These are phyloP conservation scores for Pelobates cultripes DNA, from an alignment of 2,797 vertebrate species.

Conservation along the genomic window DNA sequence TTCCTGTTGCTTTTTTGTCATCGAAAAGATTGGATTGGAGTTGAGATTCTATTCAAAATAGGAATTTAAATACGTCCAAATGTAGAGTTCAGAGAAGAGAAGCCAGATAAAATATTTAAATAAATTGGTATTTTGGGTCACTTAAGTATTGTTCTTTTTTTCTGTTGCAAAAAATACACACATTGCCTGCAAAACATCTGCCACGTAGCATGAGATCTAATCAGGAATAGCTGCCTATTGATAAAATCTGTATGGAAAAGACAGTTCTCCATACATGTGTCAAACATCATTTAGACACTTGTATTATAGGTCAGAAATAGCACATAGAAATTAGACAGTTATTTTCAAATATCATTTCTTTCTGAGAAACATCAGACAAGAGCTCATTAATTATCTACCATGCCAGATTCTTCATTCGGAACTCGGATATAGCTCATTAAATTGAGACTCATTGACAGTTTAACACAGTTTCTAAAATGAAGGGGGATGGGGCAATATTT, in stretches of 20 bases:
- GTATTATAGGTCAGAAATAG: slow-evolving; percentile 37
- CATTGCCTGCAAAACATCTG: slow-evolving; percentile 23
- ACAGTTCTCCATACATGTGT: slow-evolving; percentile 12
- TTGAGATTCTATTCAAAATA: neutral
- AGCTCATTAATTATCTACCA: slow-evolving; percentile 43
- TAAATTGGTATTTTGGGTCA: neutral
- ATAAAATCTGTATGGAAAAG: neutral
- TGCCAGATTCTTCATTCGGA: slow-evolving; percentile 55
- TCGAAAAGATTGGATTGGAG: neutral
- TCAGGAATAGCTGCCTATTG: slow-evolving; percentile 21
- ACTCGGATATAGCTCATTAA: slow-evolving; percentile 52
- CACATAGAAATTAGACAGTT: slow-evolving; percentile 28
- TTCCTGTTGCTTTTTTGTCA: neutral
- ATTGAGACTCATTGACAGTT: slow-evolving; percentile 58
- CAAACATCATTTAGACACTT: slow-evolving; percentile 16
- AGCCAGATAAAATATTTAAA: slow-evolving; percentile 1
- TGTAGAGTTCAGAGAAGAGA: neutral
- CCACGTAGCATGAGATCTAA: slow-evolving; percentile 11
- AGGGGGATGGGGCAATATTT: neutral
- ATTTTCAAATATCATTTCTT: slow-evolving; percentile 48
- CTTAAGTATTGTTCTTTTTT: neutral
- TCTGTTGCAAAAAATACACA: neutral
- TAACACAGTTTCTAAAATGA: slow-evolving; percentile 40
- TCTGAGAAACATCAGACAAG: slow-evolving; percentile 46
- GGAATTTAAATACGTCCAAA: neutral